Conservation (phyloP, 1,140 invertebrate species). For the Platorchestia sp. region DNA sequence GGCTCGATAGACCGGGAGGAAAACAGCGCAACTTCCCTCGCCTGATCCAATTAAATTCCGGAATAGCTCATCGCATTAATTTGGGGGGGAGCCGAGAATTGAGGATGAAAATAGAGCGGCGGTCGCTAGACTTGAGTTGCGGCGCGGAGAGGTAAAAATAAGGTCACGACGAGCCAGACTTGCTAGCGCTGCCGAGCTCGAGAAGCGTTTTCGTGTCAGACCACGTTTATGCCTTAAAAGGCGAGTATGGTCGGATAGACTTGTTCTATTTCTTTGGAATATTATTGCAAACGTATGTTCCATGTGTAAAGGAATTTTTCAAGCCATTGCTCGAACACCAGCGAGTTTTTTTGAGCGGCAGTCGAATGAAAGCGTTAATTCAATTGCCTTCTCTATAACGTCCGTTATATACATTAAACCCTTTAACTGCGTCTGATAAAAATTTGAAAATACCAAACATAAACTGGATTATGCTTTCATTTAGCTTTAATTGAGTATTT, state of each 20-base stretch:
- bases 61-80: not conserved
- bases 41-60: not conserved
- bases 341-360: not conserved
- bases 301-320: not conserved
- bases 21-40: not conserved
- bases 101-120: not conserved
- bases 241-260: not conserved
- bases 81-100: not conserved
- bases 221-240: not conserved
- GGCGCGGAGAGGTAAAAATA: not conserved
- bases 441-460: too few relatives aligned
- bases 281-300: not conserved
- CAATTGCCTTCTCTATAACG: not conserved
- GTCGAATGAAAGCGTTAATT: not conserved
- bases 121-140: not conserved
- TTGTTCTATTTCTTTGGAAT: not conserved
- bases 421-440: too few relatives aligned
- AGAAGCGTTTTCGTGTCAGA: not conserved
- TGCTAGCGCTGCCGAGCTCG: not conserved
- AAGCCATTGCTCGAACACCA: not conserved
- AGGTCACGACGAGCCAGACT: too few relatives aligned
- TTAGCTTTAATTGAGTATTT: too few relatives aligned
- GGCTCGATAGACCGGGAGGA: not conserved
- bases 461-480: too few relatives aligned
- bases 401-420: not conserved